phyloP scores from a whole-genome alignment of 64 coral and sea anemone species.

The Stylophora pistillata region DNA sequence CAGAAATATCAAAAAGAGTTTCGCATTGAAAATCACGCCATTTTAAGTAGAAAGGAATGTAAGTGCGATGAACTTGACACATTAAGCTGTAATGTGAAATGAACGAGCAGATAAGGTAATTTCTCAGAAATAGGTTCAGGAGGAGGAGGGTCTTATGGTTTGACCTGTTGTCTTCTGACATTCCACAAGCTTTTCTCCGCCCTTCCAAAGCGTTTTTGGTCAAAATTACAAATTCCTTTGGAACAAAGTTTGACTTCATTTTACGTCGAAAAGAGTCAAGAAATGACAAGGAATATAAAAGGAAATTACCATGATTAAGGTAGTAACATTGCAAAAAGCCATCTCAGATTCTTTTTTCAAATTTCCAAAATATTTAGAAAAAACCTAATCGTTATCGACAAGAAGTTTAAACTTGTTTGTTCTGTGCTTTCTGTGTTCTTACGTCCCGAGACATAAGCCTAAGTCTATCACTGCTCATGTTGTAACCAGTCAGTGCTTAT shows the following conservation, averaged over 20 bases:
- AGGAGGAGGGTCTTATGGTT: not conserved
- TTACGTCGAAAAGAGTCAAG: not conserved
- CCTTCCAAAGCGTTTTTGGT: not conserved
- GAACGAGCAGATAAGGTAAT: not conserved
- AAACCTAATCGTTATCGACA: no score
- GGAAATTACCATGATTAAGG: no score
- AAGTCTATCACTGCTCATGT: no score
- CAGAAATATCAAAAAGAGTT: not conserved
- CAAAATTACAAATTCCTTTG: no score
- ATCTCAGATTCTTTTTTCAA: no score
- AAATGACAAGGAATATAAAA: no score
- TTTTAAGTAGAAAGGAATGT: not conserved
- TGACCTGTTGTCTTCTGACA: slow-evolving; percentile 21
- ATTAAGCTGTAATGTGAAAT: not conserved
- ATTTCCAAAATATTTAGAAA: no score
- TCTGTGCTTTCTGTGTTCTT: no score
- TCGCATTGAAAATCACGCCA: not conserved
- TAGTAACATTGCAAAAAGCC: no score
- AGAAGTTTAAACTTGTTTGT: no score
- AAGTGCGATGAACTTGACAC: not conserved
- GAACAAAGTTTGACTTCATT: not conserved
- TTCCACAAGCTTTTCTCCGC: slow-evolving; percentile 26
- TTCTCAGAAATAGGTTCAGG: not conserved
- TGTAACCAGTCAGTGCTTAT: no score
- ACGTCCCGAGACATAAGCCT: no score